Evolutionary conservation across 2,113 vertebrate species (phyloP).

Genomic region (Antigone vipio): DNA sequence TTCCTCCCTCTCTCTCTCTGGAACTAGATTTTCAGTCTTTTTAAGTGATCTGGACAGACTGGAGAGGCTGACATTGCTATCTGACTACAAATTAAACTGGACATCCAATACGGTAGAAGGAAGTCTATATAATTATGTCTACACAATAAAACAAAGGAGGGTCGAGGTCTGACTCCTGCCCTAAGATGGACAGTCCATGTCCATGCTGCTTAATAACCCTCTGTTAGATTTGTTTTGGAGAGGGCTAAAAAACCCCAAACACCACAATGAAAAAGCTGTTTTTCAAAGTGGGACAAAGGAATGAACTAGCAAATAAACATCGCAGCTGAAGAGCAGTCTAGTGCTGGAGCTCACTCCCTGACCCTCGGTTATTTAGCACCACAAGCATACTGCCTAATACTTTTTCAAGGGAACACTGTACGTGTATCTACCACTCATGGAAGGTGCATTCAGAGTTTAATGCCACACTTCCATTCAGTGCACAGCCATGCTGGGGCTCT

Average conservation of each 20-base stretch:
- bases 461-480: background rate
- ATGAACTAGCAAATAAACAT: background rate
- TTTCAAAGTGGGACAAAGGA: background rate
- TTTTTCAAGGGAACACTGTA: background rate
- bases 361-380: background rate
- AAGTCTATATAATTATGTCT: background rate
- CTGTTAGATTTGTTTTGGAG: background rate
- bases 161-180: background rate
- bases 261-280: background rate
- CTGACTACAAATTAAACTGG: background rate
- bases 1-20: background rate
- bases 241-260: fast-evolving
- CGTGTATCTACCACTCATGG: background rate
- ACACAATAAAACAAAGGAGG: background rate
- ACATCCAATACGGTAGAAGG: background rate
- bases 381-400: fast-evolving
- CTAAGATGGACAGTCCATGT: background rate
- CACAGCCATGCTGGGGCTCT: background rate
- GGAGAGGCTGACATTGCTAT: background rate
- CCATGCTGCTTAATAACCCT: background rate
- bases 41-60: background rate
- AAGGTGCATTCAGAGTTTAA: background rate
- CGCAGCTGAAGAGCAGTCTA: background rate
- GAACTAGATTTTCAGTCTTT: background rate
- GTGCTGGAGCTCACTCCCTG: background rate